Conservation (phyloP, 2,113 vertebrate genomes). For the Dasyornis broadbenti region DNA sequence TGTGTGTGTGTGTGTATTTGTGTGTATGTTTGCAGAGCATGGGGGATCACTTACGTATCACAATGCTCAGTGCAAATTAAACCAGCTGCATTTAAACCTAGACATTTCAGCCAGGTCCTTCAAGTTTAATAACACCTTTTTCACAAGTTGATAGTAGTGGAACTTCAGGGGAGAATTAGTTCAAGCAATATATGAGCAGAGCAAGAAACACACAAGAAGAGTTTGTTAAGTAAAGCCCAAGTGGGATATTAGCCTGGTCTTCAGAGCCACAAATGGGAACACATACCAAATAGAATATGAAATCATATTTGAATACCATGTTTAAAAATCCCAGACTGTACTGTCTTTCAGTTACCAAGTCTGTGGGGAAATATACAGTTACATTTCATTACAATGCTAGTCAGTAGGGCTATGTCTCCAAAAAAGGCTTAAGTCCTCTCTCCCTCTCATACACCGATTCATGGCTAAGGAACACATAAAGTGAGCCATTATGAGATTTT, state of each 20-base stretch:
- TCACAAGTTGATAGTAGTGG: not conserved
- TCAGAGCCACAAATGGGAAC: not conserved
- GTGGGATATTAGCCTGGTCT: not conserved
- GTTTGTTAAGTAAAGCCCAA: not conserved
- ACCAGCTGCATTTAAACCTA: not conserved
- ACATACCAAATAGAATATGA: conserved; percentile 22
- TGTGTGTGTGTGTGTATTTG: too few species aligned
- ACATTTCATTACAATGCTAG: not conserved
- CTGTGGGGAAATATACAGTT: conserved; percentile 16
- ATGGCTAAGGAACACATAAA: not conserved
- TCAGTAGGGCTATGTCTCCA: not conserved
- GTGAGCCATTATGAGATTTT: not conserved
- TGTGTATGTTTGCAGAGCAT: not conserved
- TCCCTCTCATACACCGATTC: not conserved
- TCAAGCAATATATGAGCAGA: not conserved
- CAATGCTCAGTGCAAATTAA: not conserved
- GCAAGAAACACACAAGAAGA: not conserved
- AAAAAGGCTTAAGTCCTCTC: not conserved
- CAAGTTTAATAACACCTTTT: not conserved
- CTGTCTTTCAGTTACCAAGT: not conserved
- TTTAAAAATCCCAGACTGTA: not conserved
- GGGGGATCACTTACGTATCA: not conserved
- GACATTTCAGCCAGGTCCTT: not conserved
- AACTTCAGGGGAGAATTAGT: not conserved
- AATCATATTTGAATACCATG: conserved; percentile 32